Evolutionary conservation across 30 jellyfish, hydroid and myxozoan genomes (phyloP).

Genomic region (Nemopilema nomurai): DNA sequence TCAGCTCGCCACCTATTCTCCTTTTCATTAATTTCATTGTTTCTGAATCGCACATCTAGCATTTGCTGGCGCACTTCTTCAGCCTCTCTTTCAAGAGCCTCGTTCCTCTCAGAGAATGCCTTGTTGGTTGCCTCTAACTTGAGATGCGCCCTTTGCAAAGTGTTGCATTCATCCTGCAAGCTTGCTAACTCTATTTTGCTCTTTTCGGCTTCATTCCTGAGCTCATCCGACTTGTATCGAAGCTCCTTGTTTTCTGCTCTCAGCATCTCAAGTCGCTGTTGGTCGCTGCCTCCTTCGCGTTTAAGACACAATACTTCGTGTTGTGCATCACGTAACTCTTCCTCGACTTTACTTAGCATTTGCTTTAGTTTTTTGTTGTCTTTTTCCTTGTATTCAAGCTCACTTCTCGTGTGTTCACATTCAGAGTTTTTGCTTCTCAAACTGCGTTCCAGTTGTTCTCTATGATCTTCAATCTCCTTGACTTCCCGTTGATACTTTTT

Average conservation of each 20-base stretch:
- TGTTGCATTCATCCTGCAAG: constrained; percentile 49
- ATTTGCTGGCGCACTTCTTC: constrained; percentile 40
- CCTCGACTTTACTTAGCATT: constrained; percentile 46
- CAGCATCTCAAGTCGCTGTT: constrained; percentile 27
- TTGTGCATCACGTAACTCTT: constrained; percentile 45
- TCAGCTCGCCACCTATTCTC: constrained; percentile 53
- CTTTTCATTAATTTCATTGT: constrained; percentile 46
- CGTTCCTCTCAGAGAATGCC: constrained; percentile 58
- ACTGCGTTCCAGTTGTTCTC: constrained; percentile 24
- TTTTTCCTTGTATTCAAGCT: constrained; percentile 40
- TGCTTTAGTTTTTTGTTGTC: constrained; percentile 52
- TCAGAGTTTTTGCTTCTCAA: constrained; percentile 45
- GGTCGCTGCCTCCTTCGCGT: constrained; percentile 25
- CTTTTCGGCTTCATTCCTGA: constrained; percentile 36
- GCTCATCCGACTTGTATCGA: constrained; percentile 28
- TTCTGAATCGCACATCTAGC: constrained; percentile 37
- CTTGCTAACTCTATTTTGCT: constrained; percentile 12
- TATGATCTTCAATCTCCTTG: constrained; percentile 43
- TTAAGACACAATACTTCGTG: constrained; percentile 19
- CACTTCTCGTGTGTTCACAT: constrained; percentile 44
- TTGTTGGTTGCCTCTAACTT: constrained; percentile 59
- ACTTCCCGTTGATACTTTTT: constrained; percentile 46
- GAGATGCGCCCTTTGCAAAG: constrained; percentile 41
- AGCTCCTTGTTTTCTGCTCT: constrained; percentile 37
- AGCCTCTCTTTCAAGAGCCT: constrained; percentile 64